These are phyloP conservation scores for Nicator chloris DNA, from an alignment of 2,113 vertebrate species.

Conservation along the genomic window DNA sequence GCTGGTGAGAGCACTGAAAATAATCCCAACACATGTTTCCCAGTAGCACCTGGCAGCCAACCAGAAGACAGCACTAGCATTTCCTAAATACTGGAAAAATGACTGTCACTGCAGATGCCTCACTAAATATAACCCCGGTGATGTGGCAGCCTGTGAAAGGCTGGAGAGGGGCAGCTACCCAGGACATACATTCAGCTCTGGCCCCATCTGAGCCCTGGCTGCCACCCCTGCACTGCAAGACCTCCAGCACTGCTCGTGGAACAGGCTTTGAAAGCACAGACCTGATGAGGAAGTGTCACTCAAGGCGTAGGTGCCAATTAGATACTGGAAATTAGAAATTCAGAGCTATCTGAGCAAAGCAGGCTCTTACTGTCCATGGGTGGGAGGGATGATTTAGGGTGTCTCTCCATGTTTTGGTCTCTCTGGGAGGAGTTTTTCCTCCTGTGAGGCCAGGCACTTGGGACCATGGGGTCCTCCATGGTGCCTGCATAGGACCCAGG, in stretches of 20 bases:
- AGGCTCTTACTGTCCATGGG: not conserved
- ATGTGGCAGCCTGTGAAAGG: slow-evolving; percentile 50
- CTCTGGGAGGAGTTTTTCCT: not conserved
- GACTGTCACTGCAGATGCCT: slow-evolving; percentile 65
- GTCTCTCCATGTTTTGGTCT: not conserved
- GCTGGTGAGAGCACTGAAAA: slow-evolving; percentile 63
- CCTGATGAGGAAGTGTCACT: not conserved
- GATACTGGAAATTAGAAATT: not conserved
- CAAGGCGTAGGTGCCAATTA: not conserved
- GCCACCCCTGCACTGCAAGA: not conserved
- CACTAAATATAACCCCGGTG: slow-evolving; percentile 57
- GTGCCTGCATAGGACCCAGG: not conserved
- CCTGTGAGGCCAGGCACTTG: not conserved
- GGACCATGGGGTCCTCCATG: no score
- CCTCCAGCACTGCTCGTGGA: not conserved
- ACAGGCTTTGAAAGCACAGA: not conserved
- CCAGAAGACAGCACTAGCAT: slow-evolving; percentile 68
- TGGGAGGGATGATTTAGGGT: not conserved
- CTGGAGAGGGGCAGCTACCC: slow-evolving; percentile 4
- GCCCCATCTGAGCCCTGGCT: not conserved
- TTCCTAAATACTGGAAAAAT: slow-evolving; percentile 71
- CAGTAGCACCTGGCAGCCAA: slow-evolving; percentile 71
- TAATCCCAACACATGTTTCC: slow-evolving; percentile 74
- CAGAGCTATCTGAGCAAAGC: not conserved
- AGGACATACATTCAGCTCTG: not conserved